Evolutionary conservation across 2,113 vertebrate species (phyloP), one percentile per base, ranked within the genome.

Genomic region (Dicentrarchus labrax): DNA sequence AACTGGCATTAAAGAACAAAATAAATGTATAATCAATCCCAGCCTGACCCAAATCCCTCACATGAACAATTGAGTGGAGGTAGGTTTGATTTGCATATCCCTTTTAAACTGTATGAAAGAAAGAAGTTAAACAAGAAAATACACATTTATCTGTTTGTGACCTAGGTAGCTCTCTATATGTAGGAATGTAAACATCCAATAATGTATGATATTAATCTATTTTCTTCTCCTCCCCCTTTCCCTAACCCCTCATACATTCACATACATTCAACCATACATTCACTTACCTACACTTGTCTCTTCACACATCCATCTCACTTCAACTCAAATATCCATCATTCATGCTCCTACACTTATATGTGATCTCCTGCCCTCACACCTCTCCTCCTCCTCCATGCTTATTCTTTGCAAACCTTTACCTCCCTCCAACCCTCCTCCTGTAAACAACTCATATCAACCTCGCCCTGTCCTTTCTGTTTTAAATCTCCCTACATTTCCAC

Each of bases 371-470:
- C 2, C 39, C 43, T 62, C 39, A 39, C 38, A 10, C 65, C 56
- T 9, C 8, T 47, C n/a, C 22, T 68, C 39, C 22, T 67, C 6
- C 4, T 16, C 2, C 8, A 36, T 75, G 4, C 43, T 5, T 41
- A 13, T 19, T 24, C 69, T 71, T 47, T 30, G 11, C 12, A 22
- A 7, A 17, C 38, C 7, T 47, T 39, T 17, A 53, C 47, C 50
- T 5, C 48, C 30, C 2, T 8, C 8, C 4, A 54, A 15, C 38
- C 17, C 17, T 38, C 41, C 22, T 22, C 38, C 51, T 51, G 9
- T 51, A 24, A 74, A 66, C 72, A 10, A 15, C 72, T 39, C 71
- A 93, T 80, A 94, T 93, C 92, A 91, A 93, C 53, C 22, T 51
- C 15, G 7, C 15, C 19, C 24, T 60, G 13, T 54, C 19, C 16